Conservation (phyloP, 2,888 invertebrate species). For the Eupeodes luniger region DNA sequence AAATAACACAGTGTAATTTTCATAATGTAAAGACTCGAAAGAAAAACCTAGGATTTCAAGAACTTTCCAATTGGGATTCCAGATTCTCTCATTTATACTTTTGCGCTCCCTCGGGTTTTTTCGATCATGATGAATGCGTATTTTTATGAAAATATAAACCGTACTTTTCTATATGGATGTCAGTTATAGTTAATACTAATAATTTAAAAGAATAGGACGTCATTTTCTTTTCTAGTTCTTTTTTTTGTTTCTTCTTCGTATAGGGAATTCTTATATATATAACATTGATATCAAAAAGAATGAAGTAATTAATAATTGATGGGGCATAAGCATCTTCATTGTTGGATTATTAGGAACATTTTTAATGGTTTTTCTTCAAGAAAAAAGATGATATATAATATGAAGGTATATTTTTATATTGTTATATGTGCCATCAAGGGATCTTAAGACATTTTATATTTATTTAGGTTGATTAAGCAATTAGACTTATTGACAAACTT, state of each 20-base stretch:
- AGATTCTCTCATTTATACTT: background rate
- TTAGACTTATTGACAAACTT: no score
- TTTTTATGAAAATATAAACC: constrained; percentile 14
- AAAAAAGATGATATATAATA: background rate
- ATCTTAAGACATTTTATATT: constrained; percentile 15
- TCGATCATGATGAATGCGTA: constrained; percentile 44
- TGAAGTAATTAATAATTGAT: constrained; percentile 33
- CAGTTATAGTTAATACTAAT: constrained; percentile 33
- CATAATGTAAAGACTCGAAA: constrained; percentile 44
- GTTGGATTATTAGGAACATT: constrained; percentile 15
- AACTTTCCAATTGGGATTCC: constrained; percentile 43
- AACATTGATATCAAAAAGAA: constrained; percentile 3
- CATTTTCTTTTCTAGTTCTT: background rate
- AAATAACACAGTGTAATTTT: constrained; percentile 42
- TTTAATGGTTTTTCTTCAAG: constrained; percentile 24
- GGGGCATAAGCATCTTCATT: constrained; percentile 2
- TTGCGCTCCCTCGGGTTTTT: background rate
- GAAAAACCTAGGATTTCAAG: constrained; percentile 41
- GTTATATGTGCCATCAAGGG: constrained; percentile 12
- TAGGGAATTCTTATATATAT: background rate
- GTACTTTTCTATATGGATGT: constrained; percentile 14
- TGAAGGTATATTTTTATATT: background rate
- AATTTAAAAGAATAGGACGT: constrained; percentile 27
- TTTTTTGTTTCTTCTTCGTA: background rate
- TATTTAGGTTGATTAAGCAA: background rate